A percentile compares a stretch with the other conserved stretches of the same genome.
Conservation (phyloP, 37 sponge, comb jelly and placozoan genomes). For the Hexactinellida sp. region DNA sequence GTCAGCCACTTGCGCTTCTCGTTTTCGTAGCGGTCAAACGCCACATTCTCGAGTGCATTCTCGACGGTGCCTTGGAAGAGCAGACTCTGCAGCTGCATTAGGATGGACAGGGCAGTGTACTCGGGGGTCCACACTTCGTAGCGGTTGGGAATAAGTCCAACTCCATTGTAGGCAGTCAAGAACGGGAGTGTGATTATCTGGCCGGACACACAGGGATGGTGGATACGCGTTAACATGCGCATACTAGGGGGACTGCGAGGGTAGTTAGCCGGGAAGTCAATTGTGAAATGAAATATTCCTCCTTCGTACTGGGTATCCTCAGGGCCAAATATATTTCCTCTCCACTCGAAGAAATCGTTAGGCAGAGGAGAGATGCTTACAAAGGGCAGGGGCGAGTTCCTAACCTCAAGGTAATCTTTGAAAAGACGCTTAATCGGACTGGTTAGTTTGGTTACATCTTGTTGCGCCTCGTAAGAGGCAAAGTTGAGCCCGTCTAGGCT, state of each 20-base stretch:
- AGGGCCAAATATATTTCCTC: conserved; percentile 41
- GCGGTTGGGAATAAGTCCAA: neutral
- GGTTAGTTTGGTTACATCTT: neutral
- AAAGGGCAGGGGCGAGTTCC: conserved; percentile 26
- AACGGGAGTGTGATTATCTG: conserved; percentile 23
- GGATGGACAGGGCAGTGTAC: conserved; percentile 32
- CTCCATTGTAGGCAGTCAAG: neutral
- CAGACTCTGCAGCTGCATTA: conserved; percentile 43
- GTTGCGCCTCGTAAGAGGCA: neutral
- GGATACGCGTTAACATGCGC: conserved; percentile 33
- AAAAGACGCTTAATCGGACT: conserved; percentile 25
- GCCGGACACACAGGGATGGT: conserved; percentile 40
- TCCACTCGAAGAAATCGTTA: conserved; percentile 39
- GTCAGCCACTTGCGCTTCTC: conserved; percentile 27
- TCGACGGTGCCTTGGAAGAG: conserved; percentile 46
- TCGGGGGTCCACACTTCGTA: conserved; percentile 34
- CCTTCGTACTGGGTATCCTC: conserved; percentile 33
- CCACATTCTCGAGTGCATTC: conserved; percentile 30
- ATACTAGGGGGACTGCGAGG: conserved; percentile 31
- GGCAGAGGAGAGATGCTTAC: conserved; percentile 37
- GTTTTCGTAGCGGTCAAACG: conserved; percentile 19
- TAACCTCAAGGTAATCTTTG: conserved; percentile 36
- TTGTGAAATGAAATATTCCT: conserved; percentile 43
- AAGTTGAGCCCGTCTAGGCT: neutral
- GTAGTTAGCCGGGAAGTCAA: conserved; percentile 20